These are phyloP conservation scores for Euwallacea similis DNA, from an alignment of 1,140 invertebrate genomes.

Conservation along the genomic window DNA sequence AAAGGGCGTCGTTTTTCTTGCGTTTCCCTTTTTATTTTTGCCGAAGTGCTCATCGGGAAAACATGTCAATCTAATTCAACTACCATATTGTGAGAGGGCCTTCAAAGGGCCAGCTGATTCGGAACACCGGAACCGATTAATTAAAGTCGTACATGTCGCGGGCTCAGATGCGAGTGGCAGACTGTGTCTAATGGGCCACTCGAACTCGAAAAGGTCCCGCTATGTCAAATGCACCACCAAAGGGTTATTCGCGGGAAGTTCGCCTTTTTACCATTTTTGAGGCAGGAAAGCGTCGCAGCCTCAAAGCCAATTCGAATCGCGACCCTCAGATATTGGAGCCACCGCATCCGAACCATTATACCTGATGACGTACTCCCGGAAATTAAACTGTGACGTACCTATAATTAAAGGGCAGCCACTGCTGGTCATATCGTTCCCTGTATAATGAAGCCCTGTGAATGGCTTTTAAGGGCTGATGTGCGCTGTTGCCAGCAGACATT, in stretches of 20 bases:
- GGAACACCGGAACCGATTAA: no score
- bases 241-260: constrained; percentile 9
- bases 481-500: constrained; percentile 20
- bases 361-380: constrained; percentile 47
- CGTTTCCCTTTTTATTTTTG: no score
- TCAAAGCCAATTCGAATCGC: no score
- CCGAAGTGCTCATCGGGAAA: no score
- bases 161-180: constrained; percentile 28
- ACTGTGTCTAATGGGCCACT: constrained; percentile 29
- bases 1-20: no score
- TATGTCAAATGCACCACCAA: constrained; percentile 23
- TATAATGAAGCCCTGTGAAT: constrained; percentile 45
- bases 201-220: constrained; percentile 14
- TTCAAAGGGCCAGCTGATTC: no score
- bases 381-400: constrained; percentile 48
- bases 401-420: constrained; percentile 46
- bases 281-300: background rate
- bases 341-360: constrained; percentile 21
- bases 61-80: no score
- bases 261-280: background rate
- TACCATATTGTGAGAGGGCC: no score
- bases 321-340: no score
- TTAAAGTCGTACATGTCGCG: background rate
- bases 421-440: constrained; percentile 44
- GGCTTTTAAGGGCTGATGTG: constrained; percentile 8